These are phyloP conservation scores for Mastigias papua DNA, from an alignment of 30 jellyfish, hydroid and myxozoan genomes.

Conservation along the genomic window DNA sequence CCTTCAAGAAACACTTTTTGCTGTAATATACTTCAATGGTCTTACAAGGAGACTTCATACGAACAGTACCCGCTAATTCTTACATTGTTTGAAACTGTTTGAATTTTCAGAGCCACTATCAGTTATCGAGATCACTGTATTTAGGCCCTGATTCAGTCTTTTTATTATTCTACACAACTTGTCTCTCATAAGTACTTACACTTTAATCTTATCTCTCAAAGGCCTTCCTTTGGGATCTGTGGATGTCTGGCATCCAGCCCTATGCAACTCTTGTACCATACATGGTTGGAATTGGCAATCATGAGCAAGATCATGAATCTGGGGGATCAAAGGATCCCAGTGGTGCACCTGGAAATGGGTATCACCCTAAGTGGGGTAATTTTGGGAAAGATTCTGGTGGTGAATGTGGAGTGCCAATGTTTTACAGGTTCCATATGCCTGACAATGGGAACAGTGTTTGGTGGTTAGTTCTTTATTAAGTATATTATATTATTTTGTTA, in stretches of 20 bases:
- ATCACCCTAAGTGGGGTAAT: constrained; percentile 91
- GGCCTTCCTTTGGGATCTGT: constrained; percentile 94
- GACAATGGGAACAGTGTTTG: constrained; percentile 86
- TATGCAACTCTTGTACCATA: constrained; percentile 87
- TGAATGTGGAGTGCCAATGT: constrained; percentile 97
- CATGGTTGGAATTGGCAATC: constrained; percentile 94
- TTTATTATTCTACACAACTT: too few species aligned
- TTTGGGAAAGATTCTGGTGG: constrained; percentile 91
- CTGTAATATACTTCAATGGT: too few species aligned
- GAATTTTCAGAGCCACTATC: too few species aligned
- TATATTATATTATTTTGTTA: too few species aligned
- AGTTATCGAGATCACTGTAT: too few species aligned
- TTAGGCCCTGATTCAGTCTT: too few species aligned
- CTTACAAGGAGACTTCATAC: too few species aligned
- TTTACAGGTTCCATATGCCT: constrained; percentile 91
- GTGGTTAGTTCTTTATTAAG: constrained; percentile 73
- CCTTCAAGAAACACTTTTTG: too few species aligned
- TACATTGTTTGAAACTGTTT: too few species aligned
- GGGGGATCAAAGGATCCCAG: constrained; percentile 96
- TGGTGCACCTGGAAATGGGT: constrained; percentile 88
- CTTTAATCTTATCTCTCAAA: too few species aligned
- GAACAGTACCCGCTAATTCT: too few species aligned
- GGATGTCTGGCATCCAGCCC: constrained; percentile 80
- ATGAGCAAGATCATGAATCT: constrained; percentile 86
- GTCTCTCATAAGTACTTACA: too few species aligned